Evolutionary conservation across 1,140 invertebrate genomes (phyloP), one percentile per base, ranked within the genome.

Genomic region (Penaeus vannamei): DNA sequence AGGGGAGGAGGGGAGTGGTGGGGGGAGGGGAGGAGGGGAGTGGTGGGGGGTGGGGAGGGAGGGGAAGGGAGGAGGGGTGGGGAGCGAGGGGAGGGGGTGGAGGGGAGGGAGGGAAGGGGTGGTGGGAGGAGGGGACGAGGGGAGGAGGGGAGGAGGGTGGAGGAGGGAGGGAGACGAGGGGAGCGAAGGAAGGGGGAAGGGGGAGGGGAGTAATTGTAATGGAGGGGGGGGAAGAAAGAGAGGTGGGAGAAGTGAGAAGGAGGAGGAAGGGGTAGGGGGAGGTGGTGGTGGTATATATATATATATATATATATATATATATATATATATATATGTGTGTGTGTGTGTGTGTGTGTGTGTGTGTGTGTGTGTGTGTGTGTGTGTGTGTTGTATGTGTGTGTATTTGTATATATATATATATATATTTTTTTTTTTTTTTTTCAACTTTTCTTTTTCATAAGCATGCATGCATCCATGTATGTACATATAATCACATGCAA

Each of bases 401-500:
- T 2, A 36, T 36, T 36, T 5, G 1, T 5, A 36, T 1, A 36
- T 5, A 5, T 36, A 5, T 36, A 5, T 79, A 29, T 32, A 32
- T 32, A 32, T 32, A 32, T 32, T 53, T n/a, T 53, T n/a, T 53
- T 53, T 22, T n/a, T 22, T 53, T 22, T 53, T 53, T 53, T 22
- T n/a, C 22, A 22, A n/a, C 42, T 46, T 46, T 46, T 46, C n/a
- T 46, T 46, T 46, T 22, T n/a, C 59, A 80, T 46, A 80, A 22
- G 59, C 46, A 80, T 46, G 59, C 46, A 80, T 80, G 59, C 46
- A 81, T 59, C 53, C 26, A 53, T 59, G 59, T 81, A 81, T 81
- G 59, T 81, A 81, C 59, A 81, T 81, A 81, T 81, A 81, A 59
- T 26, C 59, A 81, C 59, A 81, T 81, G n/a, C n/a, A n/a, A n/a